Base-by-base conservation (phyloP, 2,113 vertebrate genomes). In the Erpornis zantholeuca region DNA sequence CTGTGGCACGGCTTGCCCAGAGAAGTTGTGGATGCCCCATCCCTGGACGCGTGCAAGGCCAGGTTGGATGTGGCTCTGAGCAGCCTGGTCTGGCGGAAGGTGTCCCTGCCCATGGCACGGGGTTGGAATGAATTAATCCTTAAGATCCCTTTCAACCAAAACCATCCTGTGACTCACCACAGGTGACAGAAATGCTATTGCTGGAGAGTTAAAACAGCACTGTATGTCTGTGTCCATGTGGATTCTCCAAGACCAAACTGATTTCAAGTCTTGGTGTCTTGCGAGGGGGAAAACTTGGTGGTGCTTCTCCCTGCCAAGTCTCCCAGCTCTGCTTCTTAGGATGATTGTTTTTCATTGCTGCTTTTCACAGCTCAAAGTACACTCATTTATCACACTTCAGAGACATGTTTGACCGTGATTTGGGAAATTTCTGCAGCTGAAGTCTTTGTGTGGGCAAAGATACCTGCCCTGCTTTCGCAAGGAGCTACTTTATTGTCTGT, bases 31-130 rank as follows among this genome's bases (percentile, higher is more conserved):
- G 19, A 0, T 61, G n/a, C 24, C 10, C 20, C n/a, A 9, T 47
- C 70, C 16, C 20, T 53, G 61, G 13, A 1, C 12, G 20, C 14
- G 16, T 29, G 15, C 61, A 8, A 8, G 38, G 65, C 45, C 53
- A 6, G 24, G n/a, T 0, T 38, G 69, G 29, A 54, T 54, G 61
- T 13, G 13, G 53, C 61, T 68, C 38, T 31, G 61, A 45, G 47
- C 45, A 61, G 0, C n/a, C 9, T 47, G n/a, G 2, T 5, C 2
- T 38, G 7, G 10, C 7, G 27, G 3, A 36, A 44, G 11, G 3
- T 31, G 36, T 27, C 23, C 33, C 27, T 36, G 45, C 11, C 12
- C 3, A 2, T 28, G 52, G 27, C 50, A 33, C 27, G 3, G 21
- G 15, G 2, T 24, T 52, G n/a, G 8, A 35, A 22, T 29, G 2